These are phyloP conservation scores for Dendronephthya gigantea DNA, from an alignment of 64 coral and sea anemone species.

Conservation along the genomic window DNA sequence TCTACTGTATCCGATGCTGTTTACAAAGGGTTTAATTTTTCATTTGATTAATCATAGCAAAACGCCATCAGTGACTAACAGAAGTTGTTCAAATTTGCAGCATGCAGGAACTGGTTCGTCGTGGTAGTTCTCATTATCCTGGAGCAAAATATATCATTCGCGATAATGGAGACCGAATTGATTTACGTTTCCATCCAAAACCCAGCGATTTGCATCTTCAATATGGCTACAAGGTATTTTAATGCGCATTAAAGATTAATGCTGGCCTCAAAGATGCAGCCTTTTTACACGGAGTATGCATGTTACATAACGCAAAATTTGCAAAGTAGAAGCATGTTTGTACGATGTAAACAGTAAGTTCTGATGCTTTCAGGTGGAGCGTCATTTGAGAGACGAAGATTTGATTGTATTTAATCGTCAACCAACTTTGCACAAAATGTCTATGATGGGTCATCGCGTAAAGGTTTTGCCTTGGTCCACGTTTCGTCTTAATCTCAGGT, in stretches of 20 bases:
- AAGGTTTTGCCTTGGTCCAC: conserved; percentile 98
- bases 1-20: too few species aligned
- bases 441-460: conserved; percentile 98
- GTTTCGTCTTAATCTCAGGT: conserved; percentile 97
- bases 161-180: conserved; percentile 90
- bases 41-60: not conserved
- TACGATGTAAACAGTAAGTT: not conserved
- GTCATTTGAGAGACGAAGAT: conserved; percentile 94
- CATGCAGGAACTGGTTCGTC: conserved; percentile 77
- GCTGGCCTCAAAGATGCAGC: too few species aligned
- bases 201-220: conserved; percentile 93
- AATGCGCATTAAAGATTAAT: too few species aligned
- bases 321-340: not conserved
- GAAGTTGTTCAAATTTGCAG: conserved; percentile 14
- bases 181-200: conserved; percentile 94
- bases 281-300: too few species aligned
- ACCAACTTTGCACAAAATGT: conserved; percentile 99
- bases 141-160: conserved; percentile 98
- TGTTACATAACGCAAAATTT: not conserved
- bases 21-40: too few species aligned
- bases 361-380: conserved; percentile 63
- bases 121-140: conserved; percentile 89
- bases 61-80: not conserved
- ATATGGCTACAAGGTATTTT: conserved; percentile 85
- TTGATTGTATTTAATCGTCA: conserved; percentile 97